Percentiles rank a stretch among this genome's conserved stretches.
Conservation (phyloP, 1,140 invertebrate species). For the Cotesia glomerata region DNA sequence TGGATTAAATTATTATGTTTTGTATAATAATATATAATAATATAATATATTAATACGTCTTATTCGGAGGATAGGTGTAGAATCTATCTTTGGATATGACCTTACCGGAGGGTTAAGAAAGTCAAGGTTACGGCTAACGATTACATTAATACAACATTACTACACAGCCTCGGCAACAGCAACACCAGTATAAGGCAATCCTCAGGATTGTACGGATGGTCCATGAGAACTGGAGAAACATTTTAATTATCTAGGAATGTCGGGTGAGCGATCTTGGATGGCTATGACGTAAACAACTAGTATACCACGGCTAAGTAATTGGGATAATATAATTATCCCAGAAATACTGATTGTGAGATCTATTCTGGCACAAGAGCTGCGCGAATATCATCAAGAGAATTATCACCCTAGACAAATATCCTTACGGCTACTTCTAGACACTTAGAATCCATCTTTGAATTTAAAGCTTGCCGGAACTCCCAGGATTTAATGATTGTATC, state of each 20-base stretch:
- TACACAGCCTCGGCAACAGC: neutral
- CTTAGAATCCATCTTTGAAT: neutral
- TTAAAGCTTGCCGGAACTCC: neutral
- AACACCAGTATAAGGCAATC: neutral
- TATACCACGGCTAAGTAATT: constrained; percentile 8
- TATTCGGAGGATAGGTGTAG: neutral
- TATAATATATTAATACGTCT: neutral
- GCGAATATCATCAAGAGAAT: neutral
- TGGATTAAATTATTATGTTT: too few species aligned
- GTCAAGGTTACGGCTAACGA: constrained; percentile 7
- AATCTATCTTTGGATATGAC: neutral
- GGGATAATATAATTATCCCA: constrained; percentile 25
- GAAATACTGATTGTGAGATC: neutral
- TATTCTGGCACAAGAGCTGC: neutral
- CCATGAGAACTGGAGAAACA: constrained; percentile 8
- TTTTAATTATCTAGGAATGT: constrained; percentile 29
- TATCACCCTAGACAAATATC: too few species aligned
- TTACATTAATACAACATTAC: too few species aligned
- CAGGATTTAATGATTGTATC: neutral
- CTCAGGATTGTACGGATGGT: constrained; percentile 6
- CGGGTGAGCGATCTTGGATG: neutral
- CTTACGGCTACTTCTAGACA: too few species aligned
- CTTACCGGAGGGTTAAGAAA: neutral
- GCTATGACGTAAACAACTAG: constrained; percentile 8
- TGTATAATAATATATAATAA: neutral